These are phyloP conservation scores for Drosophila austrosaltans DNA, from an alignment of 2,888 invertebrate genomes.

Conservation along the genomic window DNA sequence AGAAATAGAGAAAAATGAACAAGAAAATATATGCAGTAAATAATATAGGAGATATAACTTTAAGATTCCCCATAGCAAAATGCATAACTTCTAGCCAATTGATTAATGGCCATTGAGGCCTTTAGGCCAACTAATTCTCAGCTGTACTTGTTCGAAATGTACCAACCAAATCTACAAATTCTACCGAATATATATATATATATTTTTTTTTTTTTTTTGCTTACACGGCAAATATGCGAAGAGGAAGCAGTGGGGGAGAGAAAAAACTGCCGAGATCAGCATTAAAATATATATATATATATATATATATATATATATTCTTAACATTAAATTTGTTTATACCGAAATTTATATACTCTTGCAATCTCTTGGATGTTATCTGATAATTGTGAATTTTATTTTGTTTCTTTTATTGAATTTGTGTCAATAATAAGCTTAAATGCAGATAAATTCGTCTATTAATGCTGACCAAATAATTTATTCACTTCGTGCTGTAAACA, in stretches of 20 bases:
- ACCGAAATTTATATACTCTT: too few species aligned
- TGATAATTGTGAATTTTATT: too few species aligned
- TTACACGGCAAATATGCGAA: conserved; percentile 50
- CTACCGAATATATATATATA: conserved; percentile 24
- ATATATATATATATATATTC: too few species aligned
- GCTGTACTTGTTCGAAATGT: conserved; percentile 18
- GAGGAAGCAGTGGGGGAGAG: background rate
- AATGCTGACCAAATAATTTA: too few species aligned
- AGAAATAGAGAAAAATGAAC: background rate
- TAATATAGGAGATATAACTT: conserved; percentile 53
- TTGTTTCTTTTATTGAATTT: too few species aligned
- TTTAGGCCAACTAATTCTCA: conserved; percentile 48
- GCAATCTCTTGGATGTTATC: too few species aligned
- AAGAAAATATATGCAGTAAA: conserved; percentile 53
- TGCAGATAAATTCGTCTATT: too few species aligned
- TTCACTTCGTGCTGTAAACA: too few species aligned
- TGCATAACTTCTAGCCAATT: conserved; percentile 45
- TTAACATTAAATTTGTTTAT: too few species aligned
- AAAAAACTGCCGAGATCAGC: conserved; percentile 64
- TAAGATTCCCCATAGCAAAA: conserved; percentile 33
- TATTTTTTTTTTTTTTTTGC: conserved; percentile 38
- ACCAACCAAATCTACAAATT: conserved; percentile 18
- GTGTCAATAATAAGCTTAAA: too few species aligned
- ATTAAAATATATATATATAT: conserved; percentile 33
- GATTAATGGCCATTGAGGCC: conserved; percentile 55